Base-by-base conservation (phyloP, 2,113 vertebrate species). In the Pardalotus punctatus region DNA sequence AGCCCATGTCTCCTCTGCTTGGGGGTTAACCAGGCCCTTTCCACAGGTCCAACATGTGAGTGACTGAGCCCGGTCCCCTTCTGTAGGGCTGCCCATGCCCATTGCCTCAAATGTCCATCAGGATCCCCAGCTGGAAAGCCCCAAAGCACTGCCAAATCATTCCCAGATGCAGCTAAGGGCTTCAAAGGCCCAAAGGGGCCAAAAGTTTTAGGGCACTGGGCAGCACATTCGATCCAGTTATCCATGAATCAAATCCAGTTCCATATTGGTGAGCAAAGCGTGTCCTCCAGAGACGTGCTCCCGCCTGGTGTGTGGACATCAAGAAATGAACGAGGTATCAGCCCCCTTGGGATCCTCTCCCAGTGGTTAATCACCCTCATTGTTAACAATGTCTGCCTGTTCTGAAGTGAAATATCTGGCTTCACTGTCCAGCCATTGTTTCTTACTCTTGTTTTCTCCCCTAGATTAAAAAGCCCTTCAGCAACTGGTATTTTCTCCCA, bases 381-480 rank as follows among this genome's bases (percentile, higher is more conserved):
- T 95, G 94, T 95, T 95, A 76, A 71, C 89, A 74, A 86, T 71
- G 83, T 67, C 81, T 94, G 93, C 91, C 69, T 92, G 82, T 73
- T 96, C 93, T 89, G 31, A 95, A 94, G 95, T 79, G 71, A 72
- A 97, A 86, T 93, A 94, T 91, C 94, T 95, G 93, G 51, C 93
- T 96, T 85, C 86, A 86, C 61, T 94, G 83, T 89, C 94, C 86
- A 96, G 93, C 95, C 76, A 97, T 95, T 96, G 95, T 95, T 95
- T 87, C 78, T 84, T 81, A 82, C 77, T 91, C 86, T 92, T 93
- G 81, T 94, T 97, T 96, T 95, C 89, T 95, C 91, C 36, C 78
- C 94, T 69, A 87, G 86, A 95, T 95, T 93, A 96, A 95, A 97
- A 96, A 95, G 91, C 96, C 94, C 95, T 96, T 96, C 86, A 97